Percentiles rank a stretch among this genome's conserved stretches.
phyloP scores from a whole-genome alignment of 1,140 invertebrate genomes.

The Neodiprion pinetum region DNA sequence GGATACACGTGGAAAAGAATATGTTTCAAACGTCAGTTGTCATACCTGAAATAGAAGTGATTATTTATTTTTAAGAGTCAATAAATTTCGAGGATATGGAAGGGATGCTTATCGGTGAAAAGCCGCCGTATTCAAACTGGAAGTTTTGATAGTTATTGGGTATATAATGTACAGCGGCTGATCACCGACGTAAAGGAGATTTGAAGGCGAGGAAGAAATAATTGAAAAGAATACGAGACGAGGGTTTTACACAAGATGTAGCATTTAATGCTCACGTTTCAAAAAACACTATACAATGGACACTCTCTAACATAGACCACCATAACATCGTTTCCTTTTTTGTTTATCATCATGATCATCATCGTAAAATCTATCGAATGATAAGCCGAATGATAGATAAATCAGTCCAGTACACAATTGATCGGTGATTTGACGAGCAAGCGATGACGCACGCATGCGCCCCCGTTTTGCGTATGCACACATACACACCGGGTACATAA shows the following conservation, averaged over 20 bases:
- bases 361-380: slow-evolving; percentile 39
- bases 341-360: slow-evolving; percentile 32
- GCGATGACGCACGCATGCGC: slow-evolving; percentile 16
- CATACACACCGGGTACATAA: slow-evolving; percentile 12
- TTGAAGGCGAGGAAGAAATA: too few species aligned
- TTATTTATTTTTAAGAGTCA: too few species aligned
- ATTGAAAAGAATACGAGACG: background rate
- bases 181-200: too few species aligned
- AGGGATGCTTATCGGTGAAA: too few species aligned
- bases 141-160: too few species aligned
- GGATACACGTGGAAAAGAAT: too few species aligned
- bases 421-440: slow-evolving; percentile 39
- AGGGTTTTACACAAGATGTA: slow-evolving; percentile 65
- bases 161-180: too few species aligned
- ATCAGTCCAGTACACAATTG: slow-evolving; percentile 43
- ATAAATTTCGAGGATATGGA: too few species aligned
- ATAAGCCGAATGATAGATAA: slow-evolving; percentile 41
- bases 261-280: slow-evolving; percentile 72
- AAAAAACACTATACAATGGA: slow-evolving; percentile 72
- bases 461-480: slow-evolving; percentile 17
- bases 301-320: slow-evolving; percentile 62
- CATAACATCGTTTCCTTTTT: slow-evolving; percentile 49
- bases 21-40: too few species aligned
- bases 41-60: too few species aligned
- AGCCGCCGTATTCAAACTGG: too few species aligned